A percentile compares a stretch with the other conserved stretches of the same genome.
Conservation (phyloP, 2,113 vertebrate species). For the Aspidoscelis tigris region DNA sequence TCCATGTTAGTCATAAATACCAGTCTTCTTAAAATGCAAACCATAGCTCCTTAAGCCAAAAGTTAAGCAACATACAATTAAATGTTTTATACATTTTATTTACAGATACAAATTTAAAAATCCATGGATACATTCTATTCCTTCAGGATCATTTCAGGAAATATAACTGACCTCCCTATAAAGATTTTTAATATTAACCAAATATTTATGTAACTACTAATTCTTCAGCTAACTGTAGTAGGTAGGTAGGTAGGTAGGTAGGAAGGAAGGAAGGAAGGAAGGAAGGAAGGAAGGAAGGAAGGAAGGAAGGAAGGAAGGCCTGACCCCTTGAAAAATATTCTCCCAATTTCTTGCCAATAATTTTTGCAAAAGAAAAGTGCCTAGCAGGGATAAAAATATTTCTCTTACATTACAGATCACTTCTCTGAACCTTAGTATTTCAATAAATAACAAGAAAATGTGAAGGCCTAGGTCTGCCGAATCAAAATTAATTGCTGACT, state of each 20-base stretch:
- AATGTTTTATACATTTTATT: neutral
- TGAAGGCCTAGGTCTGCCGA: too few species aligned
- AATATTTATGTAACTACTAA: too few species aligned
- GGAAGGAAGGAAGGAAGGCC: neutral
- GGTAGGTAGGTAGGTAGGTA: too few species aligned
- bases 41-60: neutral
- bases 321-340: neutral
- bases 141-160: neutral
- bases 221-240: too few species aligned
- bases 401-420: too few species aligned
- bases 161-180: neutral
- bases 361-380: too few species aligned
- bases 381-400: too few species aligned
- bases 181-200: neutral
- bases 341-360: neutral
- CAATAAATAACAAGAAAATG: too few species aligned
- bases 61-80: neutral
- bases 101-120: neutral
- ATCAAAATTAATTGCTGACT: neutral
- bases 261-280: neutral
- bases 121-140: neutral
- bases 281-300: too few species aligned
- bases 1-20: neutral
- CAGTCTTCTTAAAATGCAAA: neutral
- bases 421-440: too few species aligned